Evolutionary conservation across 2,113 vertebrate species (phyloP).

Genomic region (Myrmecophaga tridactyla): DNA sequence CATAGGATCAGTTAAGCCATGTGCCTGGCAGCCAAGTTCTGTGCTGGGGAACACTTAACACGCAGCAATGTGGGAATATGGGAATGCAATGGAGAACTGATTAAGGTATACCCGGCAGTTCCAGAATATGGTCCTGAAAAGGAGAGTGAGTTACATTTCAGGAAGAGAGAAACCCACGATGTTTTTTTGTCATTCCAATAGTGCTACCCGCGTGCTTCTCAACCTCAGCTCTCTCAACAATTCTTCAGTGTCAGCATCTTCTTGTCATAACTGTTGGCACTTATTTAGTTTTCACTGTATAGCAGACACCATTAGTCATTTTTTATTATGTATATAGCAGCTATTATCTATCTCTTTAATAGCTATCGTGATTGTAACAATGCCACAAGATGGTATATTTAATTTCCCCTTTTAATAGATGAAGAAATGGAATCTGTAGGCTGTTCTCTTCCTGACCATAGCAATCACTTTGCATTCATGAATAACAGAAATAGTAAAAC

Average conservation of each 20-base stretch:
- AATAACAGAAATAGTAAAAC: background rate
- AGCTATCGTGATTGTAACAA: background rate
- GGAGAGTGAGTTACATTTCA: background rate
- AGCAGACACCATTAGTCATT: background rate
- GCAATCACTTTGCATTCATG: background rate
- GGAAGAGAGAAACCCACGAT: background rate
- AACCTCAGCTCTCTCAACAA: accelerated
- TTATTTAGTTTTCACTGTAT: background rate
- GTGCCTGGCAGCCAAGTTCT: accelerated
- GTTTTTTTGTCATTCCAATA: background rate
- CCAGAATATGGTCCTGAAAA: background rate
- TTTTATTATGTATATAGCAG: no score
- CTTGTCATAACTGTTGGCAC: background rate
- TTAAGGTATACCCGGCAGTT: background rate
- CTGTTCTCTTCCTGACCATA: background rate
- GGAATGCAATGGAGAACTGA: background rate
- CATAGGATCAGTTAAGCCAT: accelerated
- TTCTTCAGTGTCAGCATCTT: background rate
- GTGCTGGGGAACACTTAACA: accelerated
- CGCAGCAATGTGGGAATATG: accelerated
- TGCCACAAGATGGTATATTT: background rate
- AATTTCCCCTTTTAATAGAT: background rate
- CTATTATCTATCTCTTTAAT: background rate
- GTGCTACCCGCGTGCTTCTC: background rate
- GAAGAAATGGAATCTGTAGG: accelerated